Evolutionary conservation across 2,113 vertebrate species (phyloP).

Genomic region (Pantherophis guttatus): DNA sequence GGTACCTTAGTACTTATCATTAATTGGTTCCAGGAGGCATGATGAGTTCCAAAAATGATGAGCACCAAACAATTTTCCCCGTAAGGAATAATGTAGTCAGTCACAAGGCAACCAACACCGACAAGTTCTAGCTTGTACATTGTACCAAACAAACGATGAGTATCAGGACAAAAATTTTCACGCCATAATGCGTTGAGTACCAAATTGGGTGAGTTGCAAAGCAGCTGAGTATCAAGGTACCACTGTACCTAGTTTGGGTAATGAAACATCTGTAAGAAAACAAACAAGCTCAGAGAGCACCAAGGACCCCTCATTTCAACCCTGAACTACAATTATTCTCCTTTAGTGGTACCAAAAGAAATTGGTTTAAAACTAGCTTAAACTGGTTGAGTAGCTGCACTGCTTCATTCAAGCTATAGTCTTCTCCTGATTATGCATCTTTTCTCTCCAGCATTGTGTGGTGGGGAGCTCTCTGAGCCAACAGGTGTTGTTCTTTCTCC

Average conservation of each 20-base stretch:
- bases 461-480: conserved; percentile 83
- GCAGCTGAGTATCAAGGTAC: background rate
- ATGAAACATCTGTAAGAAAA: background rate
- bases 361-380: background rate
- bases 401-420: background rate
- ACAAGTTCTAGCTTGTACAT: background rate
- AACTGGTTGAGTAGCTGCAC: background rate
- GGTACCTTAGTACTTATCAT: background rate
- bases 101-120: background rate
- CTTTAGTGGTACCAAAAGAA: background rate
- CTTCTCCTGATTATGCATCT: background rate
- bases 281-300: background rate
- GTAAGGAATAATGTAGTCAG: background rate
- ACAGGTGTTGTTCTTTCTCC: conserved; percentile 86
- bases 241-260: background rate
- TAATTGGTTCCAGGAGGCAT: background rate
- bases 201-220: background rate
- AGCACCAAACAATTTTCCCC: background rate
- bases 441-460: conserved; percentile 78
- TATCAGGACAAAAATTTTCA: background rate
- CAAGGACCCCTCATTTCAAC: background rate
- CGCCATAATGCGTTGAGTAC: background rate
- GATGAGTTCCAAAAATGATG: background rate
- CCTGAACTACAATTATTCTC: background rate
- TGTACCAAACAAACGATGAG: background rate